A percentile compares a stretch with the other conserved stretches of the same genome.
Evolutionary conservation across 2,113 vertebrate genomes (phyloP).

Genomic region (Agapornis roseicollis): DNA sequence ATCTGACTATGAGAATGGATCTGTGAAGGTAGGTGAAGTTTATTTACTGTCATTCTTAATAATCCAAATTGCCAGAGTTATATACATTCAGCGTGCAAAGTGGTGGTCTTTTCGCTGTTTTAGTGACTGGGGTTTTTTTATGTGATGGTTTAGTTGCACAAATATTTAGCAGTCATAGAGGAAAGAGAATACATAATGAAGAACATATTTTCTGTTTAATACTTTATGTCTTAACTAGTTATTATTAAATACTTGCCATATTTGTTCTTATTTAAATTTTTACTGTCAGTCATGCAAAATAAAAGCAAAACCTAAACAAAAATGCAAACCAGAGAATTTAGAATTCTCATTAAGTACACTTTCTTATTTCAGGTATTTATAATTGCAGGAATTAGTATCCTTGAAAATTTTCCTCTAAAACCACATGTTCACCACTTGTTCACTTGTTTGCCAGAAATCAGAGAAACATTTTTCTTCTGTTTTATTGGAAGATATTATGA

Average conservation of each 20-base stretch:
- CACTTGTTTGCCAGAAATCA: not conserved
- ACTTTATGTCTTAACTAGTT: not conserved
- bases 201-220: not conserved
- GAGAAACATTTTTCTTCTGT: not conserved
- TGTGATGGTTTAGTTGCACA: not conserved
- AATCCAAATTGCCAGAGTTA: not conserved
- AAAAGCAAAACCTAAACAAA: not conserved
- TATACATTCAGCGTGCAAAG: not conserved
- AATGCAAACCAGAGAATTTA: not conserved
- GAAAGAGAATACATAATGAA: not conserved
- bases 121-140: not conserved
- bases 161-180: not conserved
- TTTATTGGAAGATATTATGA: not conserved
- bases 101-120: not conserved
- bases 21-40: slow-evolving; percentile 74
- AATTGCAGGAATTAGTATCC: not conserved
- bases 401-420: not conserved
- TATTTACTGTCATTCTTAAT: not conserved
- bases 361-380: not conserved
- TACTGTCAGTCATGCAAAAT: not conserved
- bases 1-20: slow-evolving; percentile 70
- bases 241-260: not conserved
- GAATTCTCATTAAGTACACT: not conserved
- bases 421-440: not conserved
- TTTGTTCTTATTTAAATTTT: not conserved